phyloP scores from a whole-genome alignment of 2,113 vertebrate genomes.

The Gallinago undulata region DNA sequence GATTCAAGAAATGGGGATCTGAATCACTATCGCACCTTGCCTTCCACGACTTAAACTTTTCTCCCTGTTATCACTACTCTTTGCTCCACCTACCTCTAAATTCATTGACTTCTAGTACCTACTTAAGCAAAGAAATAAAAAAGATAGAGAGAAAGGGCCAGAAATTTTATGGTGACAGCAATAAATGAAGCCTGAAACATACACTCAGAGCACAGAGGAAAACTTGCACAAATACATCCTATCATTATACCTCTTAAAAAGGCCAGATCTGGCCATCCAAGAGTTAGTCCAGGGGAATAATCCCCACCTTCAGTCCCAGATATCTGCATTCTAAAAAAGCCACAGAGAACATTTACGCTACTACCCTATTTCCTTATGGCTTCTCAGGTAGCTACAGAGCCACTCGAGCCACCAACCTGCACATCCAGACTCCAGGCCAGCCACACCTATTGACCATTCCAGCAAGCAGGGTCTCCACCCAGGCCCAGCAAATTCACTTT shows the following conservation, averaged over 20 bases:
- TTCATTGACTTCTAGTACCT: background rate
- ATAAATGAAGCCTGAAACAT: background rate
- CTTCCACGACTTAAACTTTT: background rate
- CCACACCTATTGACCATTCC: background rate
- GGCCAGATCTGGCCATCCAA: background rate
- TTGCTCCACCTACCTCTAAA: background rate
- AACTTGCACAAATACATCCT: background rate
- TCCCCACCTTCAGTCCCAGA: background rate
- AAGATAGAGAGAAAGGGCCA: background rate
- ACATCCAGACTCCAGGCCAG: background rate
- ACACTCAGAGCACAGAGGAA: background rate
- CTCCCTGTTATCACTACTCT: background rate
- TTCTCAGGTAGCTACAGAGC: background rate
- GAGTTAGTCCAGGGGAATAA: background rate
- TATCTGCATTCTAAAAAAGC: background rate
- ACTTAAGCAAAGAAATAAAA: background rate
- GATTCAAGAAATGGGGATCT: background rate
- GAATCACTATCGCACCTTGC: background rate
- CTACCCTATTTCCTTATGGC: background rate
- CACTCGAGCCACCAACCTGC: background rate
- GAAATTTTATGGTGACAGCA: background rate
- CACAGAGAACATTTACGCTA: fast-evolving
- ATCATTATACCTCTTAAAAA: background rate
- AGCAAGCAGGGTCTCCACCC: background rate
- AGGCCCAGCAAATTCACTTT: background rate